These are phyloP conservation scores for Notolepis coatsorum DNA, from an alignment of 2,797 vertebrate species.

Conservation along the genomic window DNA sequence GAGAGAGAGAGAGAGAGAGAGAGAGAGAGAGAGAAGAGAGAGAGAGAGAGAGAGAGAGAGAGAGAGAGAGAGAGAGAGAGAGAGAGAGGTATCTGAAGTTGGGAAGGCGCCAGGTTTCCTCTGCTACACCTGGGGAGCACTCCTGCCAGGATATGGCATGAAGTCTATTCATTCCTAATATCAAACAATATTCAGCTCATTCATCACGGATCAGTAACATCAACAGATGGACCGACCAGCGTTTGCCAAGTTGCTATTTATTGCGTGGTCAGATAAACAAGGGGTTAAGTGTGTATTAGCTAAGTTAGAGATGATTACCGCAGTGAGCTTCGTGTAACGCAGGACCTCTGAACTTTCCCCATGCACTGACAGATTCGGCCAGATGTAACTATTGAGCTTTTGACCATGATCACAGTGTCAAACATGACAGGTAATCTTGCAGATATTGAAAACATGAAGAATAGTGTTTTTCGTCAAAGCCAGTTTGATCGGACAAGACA, in stretches of 20 bases:
- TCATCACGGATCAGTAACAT: constrained; percentile 59
- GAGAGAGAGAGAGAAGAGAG: constrained; percentile 38
- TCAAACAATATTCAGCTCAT: constrained; percentile 60
- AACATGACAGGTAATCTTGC: too few relatives aligned
- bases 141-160: constrained; percentile 66
- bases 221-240: constrained; percentile 57
- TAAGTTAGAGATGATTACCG: constrained; percentile 31
- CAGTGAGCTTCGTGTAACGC: constrained; percentile 29
- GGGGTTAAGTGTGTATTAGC: constrained; percentile 45
- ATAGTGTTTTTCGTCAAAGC: constrained; percentile 15
- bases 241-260: constrained; percentile 70
- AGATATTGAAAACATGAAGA: constrained; percentile 3
- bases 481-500: constrained; percentile 5
- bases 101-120: constrained; percentile 70
- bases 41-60: constrained; percentile 36
- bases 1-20: constrained; percentile 36
- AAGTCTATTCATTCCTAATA: constrained; percentile 66
- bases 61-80: constrained; percentile 39
- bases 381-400: constrained; percentile 18
- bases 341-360: constrained; percentile 12
- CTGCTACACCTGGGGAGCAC: constrained; percentile 68
- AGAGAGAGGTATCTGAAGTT: constrained; percentile 62
- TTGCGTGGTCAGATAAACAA: constrained; percentile 53
- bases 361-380: too few relatives aligned
- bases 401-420: background rate